phyloP scores from a whole-genome alignment of 2,797 vertebrate genomes.

The Monodelphis domestica region DNA sequence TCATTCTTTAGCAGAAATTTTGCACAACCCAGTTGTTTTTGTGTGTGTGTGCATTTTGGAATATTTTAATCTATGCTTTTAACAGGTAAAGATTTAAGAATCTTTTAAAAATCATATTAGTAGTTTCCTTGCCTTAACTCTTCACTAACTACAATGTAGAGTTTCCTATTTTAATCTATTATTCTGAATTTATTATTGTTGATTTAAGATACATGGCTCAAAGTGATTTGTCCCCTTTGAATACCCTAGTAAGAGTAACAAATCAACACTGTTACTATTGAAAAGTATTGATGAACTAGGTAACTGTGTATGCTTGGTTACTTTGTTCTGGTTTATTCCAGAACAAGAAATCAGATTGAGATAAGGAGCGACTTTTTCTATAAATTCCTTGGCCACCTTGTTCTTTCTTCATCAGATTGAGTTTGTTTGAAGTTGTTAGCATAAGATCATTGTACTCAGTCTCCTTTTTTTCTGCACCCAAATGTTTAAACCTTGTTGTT shows the following conservation, averaged over 20 bases:
- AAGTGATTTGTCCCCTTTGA: constrained; percentile 1
- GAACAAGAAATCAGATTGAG: background rate
- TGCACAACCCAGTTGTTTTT: background rate
- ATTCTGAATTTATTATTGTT: background rate
- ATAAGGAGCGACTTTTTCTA: constrained; percentile 1
- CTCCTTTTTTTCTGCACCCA: background rate
- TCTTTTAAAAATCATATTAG: background rate
- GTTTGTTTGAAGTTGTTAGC: background rate
- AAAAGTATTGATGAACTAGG: constrained; percentile 24
- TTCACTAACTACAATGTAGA: constrained; percentile 7
- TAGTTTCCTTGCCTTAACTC: background rate
- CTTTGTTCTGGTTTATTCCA: background rate
- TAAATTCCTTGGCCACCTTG: background rate
- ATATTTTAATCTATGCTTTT: background rate
- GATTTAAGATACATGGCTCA: background rate
- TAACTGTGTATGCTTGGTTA: background rate
- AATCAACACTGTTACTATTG: constrained; percentile 29
- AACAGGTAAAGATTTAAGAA: background rate
- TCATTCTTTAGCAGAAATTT: background rate
- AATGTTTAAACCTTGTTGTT: constrained; percentile 21
- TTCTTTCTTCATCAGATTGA: background rate
- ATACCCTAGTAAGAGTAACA: constrained; percentile 26
- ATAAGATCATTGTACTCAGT: background rate
- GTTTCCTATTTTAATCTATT: background rate
- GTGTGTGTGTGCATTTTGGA: background rate